Conservation (phyloP, 2,797 vertebrate genomes). For the Tinamus major region DNA sequence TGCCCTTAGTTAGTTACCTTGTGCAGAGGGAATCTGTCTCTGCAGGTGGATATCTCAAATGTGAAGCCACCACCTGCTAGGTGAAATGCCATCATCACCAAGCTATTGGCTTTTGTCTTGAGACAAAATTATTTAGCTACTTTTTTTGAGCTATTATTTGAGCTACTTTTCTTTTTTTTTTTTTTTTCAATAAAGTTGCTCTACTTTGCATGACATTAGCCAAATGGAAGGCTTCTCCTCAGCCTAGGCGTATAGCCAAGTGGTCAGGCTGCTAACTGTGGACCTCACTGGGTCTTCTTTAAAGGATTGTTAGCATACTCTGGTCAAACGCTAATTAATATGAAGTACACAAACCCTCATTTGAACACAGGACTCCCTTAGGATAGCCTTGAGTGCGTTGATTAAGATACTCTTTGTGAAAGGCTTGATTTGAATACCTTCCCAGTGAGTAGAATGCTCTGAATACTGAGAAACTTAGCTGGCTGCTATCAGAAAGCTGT, state of each 20-base stretch:
- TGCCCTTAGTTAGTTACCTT: fast-evolving
- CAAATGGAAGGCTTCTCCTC: not conserved
- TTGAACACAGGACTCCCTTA: not conserved
- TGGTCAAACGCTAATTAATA: not conserved
- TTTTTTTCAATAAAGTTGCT: not conserved
- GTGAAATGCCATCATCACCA: not conserved
- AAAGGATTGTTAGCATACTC: not conserved
- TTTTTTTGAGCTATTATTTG: not conserved
- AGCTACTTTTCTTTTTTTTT: no score
- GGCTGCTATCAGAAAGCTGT: not conserved
- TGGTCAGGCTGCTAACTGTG: not conserved
- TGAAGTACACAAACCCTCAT: conserved; percentile 7
- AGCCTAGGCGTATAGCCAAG: not conserved
- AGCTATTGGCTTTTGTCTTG: not conserved
- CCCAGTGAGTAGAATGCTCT: not conserved
- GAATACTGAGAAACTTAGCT: not conserved
- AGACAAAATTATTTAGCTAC: not conserved
- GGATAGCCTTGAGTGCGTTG: not conserved
- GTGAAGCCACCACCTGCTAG: not conserved
- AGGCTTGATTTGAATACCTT: not conserved
- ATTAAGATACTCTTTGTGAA: conserved; percentile 27
- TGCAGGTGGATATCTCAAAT: not conserved
- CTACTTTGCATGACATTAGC: not conserved
- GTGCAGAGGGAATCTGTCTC: not conserved
- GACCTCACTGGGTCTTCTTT: not conserved